Evolutionary conservation across 2,113 vertebrate genomes (phyloP).

Genomic region (Cheirogaleus medius): DNA sequence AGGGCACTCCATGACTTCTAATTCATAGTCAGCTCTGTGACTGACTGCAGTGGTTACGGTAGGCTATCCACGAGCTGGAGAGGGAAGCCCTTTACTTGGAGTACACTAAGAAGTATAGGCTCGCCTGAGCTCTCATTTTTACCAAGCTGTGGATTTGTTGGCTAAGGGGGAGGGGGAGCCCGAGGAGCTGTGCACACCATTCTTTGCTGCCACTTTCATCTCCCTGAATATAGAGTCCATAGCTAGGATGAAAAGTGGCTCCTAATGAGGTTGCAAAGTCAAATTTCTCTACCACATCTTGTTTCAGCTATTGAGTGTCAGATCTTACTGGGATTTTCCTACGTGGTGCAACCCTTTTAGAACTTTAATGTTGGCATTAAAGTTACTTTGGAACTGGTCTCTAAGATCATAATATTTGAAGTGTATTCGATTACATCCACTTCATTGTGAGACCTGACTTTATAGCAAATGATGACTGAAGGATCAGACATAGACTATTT

Average conservation of each 20-base stretch:
- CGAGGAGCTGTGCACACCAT: background rate
- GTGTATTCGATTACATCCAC: background rate
- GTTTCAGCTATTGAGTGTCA: background rate
- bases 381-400: slow-evolving; percentile 1
- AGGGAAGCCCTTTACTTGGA: background rate
- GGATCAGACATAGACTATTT: background rate
- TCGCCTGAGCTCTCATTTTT: too few relatives aligned
- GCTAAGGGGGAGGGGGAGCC: background rate
- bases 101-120: background rate
- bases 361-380: background rate
- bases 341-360: background rate
- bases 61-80: background rate
- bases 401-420: slow-evolving; percentile 20
- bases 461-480: background rate
- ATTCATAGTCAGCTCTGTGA: background rate
- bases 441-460: background rate
- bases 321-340: background rate
- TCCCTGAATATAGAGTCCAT: background rate
- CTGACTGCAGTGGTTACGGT: background rate
- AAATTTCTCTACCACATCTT: background rate
- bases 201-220: background rate
- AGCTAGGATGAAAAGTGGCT: background rate
- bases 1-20: background rate
- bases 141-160: background rate
- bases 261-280: background rate